Conservation (phyloP, 2,113 vertebrate genomes). For the Equus przewalskii region DNA sequence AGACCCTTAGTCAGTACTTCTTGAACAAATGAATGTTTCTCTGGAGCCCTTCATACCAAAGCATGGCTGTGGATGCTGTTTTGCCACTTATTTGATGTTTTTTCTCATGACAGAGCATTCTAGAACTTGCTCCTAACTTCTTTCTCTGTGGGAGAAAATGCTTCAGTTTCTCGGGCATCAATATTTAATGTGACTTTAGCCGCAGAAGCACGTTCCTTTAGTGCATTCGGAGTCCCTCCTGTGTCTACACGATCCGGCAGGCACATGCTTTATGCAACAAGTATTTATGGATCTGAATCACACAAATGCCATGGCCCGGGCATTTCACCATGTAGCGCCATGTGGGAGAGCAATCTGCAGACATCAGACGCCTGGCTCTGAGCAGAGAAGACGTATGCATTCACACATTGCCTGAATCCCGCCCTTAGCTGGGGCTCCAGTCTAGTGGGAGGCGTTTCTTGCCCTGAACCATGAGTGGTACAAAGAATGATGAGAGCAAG, state of each 20-base stretch:
- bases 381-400: neutral
- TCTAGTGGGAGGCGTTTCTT: neutral
- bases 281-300: conserved; percentile 59
- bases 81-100: neutral
- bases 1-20: neutral
- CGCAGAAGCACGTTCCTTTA: conserved; percentile 55
- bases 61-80: neutral
- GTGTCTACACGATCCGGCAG: neutral
- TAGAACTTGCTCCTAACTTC: conserved; percentile 36
- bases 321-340: neutral
- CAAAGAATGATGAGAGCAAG: neutral
- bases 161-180: conserved; percentile 62
- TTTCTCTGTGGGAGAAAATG: conserved; percentile 69
- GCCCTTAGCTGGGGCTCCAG: neutral
- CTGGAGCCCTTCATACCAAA: neutral
- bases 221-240: neutral
- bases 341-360: neutral
- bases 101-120: conserved; percentile 10
- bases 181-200: conserved; percentile 69
- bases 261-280: conserved; percentile 55
- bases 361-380: neutral
- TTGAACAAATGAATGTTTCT: neutral
- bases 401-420: neutral
- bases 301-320: neutral
- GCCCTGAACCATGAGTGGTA: neutral